These are phyloP conservation scores for Habrosyne pyritoides DNA, from an alignment of 2,888 invertebrate species.

Conservation along the genomic window DNA sequence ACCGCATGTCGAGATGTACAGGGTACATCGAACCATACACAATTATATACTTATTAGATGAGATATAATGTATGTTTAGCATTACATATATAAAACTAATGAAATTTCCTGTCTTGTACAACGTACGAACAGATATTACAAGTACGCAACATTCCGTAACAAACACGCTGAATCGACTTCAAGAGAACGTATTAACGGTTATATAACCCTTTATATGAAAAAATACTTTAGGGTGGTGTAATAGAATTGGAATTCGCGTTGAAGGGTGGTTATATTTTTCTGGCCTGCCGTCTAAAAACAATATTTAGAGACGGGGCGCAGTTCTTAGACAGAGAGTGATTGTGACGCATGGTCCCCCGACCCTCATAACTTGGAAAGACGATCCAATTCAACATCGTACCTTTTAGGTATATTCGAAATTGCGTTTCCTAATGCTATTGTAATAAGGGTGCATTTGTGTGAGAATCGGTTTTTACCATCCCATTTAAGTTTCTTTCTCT, in stretches of 20 bases:
- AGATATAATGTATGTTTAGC: conserved; percentile 2
- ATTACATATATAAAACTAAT: neutral
- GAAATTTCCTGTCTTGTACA: conserved; percentile 15
- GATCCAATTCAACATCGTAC: conserved; percentile 46
- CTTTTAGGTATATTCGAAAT: conserved; percentile 46
- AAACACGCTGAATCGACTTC: conserved; percentile 39
- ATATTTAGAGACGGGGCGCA: conserved; percentile 54
- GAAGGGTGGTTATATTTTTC: conserved; percentile 24
- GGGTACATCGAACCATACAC: no score
- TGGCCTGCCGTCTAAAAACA: conserved; percentile 48
- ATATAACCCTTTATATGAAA: conserved; percentile 8
- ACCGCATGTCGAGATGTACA: no score
- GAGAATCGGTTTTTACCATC: conserved; percentile 15
- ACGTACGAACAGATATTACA: conserved; percentile 9
- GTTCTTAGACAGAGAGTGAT: conserved; percentile 62
- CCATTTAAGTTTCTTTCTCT: neutral
- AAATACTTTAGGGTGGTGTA: conserved; percentile 6
- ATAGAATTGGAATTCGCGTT: conserved; percentile 30
- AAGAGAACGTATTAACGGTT: conserved; percentile 26
- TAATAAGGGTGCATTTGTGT: conserved; percentile 25
- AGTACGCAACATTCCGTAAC: conserved; percentile 48
- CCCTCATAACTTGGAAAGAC: conserved; percentile 52
- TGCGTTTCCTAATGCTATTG: conserved; percentile 34
- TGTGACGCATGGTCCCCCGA: conserved; percentile 55
- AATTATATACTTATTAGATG: conserved; percentile 13